Evolutionary conservation across 1,140 invertebrate genomes (phyloP), one percentile per base, ranked within the genome.

Genomic region (Propsilocerus akamusi): DNA sequence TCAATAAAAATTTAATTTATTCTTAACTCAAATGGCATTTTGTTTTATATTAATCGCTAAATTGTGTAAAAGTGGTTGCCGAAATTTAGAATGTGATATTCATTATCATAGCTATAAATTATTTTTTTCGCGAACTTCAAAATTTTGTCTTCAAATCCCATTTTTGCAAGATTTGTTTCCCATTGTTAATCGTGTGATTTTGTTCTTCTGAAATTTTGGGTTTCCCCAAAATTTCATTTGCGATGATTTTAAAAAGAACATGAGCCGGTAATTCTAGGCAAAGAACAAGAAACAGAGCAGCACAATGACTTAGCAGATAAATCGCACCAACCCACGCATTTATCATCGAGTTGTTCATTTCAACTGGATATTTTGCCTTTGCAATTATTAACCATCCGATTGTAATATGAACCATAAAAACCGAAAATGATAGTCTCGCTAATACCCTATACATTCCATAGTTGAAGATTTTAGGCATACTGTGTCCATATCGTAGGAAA

Each of bases 321-420:
- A 41, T 17, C 8, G 34, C 14, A 8, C n/a, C 34, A 20, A 20
- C 22, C 2, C 17, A 41, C 3, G n/a, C 17, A 20, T 5, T 20
- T 41, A 41, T 1, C 34, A 20, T 41, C 22, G 34, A 41, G 34
- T 41, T 41, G 10, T 41, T 41, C 2, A 17, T 41, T 17, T 41
- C 34, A 17, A 41, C 14, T 1, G 34, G 34, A 41, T 1, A 41
- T 1, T 20, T 14, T 14, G 17, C 22, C 17, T 41, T 41, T 20
- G 22, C 22, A 2, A 41, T 41, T 7, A 41, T 17, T 4, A 41
- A 17, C 71, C 0, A 74, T 76, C 54, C 70, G 65, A 11, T 64
- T 70, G 50, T 66, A 63, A 23, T 46, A 60, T 41, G 34, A 22
- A 41, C 17, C 34, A 41, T 41, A 17, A 20, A 41, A 17, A 41